phyloP scores from a whole-genome alignment of 2,797 vertebrate genomes.

The Otus scops region DNA sequence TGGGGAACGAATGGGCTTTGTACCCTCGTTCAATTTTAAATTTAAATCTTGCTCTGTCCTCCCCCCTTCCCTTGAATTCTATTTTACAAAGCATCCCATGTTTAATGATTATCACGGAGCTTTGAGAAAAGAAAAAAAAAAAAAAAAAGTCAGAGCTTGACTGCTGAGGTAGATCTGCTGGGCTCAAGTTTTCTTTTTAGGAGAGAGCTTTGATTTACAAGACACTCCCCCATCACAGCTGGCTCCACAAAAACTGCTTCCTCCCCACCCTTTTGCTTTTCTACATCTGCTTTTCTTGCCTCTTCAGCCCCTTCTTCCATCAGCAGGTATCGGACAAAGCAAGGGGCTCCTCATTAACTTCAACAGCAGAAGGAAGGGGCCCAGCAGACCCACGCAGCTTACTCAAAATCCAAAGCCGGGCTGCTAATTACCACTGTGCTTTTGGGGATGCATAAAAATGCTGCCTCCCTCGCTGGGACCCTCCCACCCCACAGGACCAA shows the following conservation, averaged over 20 bases:
- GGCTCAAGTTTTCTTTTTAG: conserved; percentile 22
- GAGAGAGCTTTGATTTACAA: conserved; percentile 34
- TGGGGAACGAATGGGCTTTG: background rate
- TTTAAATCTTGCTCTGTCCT: background rate
- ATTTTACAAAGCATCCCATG: background rate
- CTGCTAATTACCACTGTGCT: background rate
- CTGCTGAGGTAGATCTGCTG: background rate
- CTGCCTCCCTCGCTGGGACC: background rate
- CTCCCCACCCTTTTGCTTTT: background rate
- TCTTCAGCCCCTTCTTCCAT: background rate
- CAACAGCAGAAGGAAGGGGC: background rate
- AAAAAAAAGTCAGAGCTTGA: background rate
- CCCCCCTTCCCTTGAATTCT: background rate
- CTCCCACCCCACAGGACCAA: background rate
- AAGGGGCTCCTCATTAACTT: background rate
- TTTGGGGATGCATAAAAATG: background rate
- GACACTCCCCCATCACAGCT: background rate
- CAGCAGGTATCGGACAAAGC: background rate
- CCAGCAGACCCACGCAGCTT: background rate
- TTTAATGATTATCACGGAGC: background rate
- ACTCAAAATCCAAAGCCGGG: background rate
- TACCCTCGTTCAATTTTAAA: background rate
- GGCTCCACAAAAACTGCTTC: conserved; percentile 14
- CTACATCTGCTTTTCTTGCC: background rate
- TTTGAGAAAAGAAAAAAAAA: background rate